Conservation (phyloP, 2,797 vertebrate genomes). For the Characodon lateralis region DNA sequence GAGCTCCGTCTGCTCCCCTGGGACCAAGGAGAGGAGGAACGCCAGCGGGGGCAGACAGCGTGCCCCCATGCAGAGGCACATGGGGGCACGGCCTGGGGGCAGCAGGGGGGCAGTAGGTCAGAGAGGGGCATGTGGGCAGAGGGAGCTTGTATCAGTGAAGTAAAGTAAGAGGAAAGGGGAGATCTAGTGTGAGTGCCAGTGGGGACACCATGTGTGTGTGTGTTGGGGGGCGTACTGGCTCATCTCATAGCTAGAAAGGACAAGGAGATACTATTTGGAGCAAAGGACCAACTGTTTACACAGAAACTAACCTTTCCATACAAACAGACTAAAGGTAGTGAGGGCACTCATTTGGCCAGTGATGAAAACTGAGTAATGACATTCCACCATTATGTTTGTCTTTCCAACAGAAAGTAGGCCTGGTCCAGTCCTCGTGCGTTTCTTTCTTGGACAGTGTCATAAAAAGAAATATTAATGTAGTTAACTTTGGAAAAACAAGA, state of each 20-base stretch:
- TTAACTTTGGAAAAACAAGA: not conserved
- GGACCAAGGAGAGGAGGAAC: constrained; percentile 33
- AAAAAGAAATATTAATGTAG: not conserved
- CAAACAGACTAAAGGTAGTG: not conserved
- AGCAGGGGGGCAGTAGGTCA: constrained; percentile 66
- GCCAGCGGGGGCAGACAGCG: constrained; percentile 15
- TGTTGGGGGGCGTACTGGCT: not conserved
- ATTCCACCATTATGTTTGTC: not conserved
- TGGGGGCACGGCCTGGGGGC: constrained; percentile 51
- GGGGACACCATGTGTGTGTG: constrained; percentile 36
- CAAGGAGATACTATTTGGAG: constrained; percentile 44
- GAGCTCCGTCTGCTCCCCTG: constrained; percentile 63
- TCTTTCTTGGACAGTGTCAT: not conserved
- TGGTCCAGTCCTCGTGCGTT: not conserved
- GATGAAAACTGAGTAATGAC: not conserved
- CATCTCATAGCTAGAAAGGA: constrained; percentile 27
- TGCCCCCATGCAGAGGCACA: constrained; percentile 44
- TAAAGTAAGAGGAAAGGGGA: constrained; percentile 18
- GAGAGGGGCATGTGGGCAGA: constrained; percentile 37
- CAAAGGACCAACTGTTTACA: not conserved
- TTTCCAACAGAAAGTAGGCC: not conserved
- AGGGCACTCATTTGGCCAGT: not conserved
- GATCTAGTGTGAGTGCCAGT: constrained; percentile 61
- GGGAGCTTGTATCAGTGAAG: constrained; percentile 29
- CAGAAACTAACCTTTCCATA: not conserved